phyloP scores from a whole-genome alignment of 1,140 invertebrate species.

The Homarus americanus region DNA sequence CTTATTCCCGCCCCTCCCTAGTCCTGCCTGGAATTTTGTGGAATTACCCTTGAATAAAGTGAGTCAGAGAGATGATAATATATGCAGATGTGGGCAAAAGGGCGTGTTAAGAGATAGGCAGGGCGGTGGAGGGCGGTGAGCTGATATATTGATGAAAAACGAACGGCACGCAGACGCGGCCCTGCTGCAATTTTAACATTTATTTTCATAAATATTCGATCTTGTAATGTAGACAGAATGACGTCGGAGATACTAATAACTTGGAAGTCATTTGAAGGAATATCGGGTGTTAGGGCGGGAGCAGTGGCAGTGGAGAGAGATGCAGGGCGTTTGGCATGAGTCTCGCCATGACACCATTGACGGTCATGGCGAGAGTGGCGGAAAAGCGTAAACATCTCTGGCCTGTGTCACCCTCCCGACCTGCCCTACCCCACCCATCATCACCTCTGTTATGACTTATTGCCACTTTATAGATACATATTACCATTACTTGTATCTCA shows the following conservation, averaged over 20 bases:
- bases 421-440: too few species aligned
- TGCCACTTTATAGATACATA: too few species aligned
- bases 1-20: neutral
- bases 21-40: neutral
- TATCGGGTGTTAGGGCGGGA: too few species aligned
- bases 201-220: too few species aligned
- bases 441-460: too few species aligned
- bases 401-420: neutral
- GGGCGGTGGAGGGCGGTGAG: neutral
- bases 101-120: neutral
- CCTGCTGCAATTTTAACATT: neutral
- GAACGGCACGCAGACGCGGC: neutral
- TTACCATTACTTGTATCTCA: too few species aligned
- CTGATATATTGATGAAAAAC: constrained; percentile 16
- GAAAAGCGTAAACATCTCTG: neutral
- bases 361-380: neutral
- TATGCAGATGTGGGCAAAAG: neutral
- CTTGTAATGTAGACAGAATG: too few species aligned
- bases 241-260: too few species aligned
- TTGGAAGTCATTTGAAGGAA: too few species aligned
- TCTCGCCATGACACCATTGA: constrained; percentile 6
- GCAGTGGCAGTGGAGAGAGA: neutral
- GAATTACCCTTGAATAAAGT: neutral
- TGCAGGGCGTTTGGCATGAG: neutral
- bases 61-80: neutral